Percentiles rank a stretch among this genome's conserved stretches.
phyloP scores from a whole-genome alignment of 2,113 vertebrate species.

The Rhadina sibilatrix region DNA sequence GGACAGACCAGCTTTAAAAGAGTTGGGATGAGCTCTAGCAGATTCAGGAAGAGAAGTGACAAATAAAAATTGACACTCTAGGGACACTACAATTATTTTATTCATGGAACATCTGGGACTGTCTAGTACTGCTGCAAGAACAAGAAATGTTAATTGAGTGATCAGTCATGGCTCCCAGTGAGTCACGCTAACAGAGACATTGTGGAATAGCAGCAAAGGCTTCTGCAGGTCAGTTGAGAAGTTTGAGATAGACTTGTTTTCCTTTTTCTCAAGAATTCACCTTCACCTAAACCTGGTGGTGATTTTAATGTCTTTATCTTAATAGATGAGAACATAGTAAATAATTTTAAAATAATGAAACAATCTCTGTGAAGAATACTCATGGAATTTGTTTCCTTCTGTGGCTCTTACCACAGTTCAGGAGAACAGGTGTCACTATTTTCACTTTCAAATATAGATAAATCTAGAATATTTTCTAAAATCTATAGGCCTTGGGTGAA shows the following conservation, averaged over 20 bases:
- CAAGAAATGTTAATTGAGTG: background rate
- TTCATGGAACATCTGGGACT: slow-evolving; percentile 28
- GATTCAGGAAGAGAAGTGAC: background rate
- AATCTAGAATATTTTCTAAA: background rate
- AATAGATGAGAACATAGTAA: background rate
- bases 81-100: background rate
- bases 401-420: background rate
- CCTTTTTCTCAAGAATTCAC: background rate
- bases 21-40: background rate
- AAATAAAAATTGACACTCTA: slow-evolving; percentile 1
- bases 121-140: background rate
- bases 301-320: background rate
- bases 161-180: background rate
- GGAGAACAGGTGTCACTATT: background rate
- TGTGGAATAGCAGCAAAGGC: background rate
- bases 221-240: background rate
- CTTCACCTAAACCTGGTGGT: background rate
- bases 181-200: background rate
- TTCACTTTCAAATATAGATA: background rate
- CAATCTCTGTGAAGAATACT: background rate
- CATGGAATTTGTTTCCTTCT: background rate
- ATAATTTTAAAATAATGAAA: background rate
- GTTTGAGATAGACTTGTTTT: background rate
- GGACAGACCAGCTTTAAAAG: background rate
- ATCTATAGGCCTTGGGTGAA: fast-evolving